A percentile compares a stretch with the other conserved stretches of the same genome.
Conservation (phyloP, 2,113 vertebrate species). For the Macaca fascicularis region T2T-MFA8v1.1 NC_088390.1:47479501-47480000, state of each 20-base stretch:
- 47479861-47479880: not conserved
- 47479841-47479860: not conserved
- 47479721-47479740: not conserved
- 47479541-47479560: not conserved
- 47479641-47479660: not conserved
- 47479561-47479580: not conserved
- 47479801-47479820: not conserved
- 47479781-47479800: not conserved
- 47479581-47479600: not conserved
- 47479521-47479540: not conserved
- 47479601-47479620: not conserved
- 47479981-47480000: not conserved
- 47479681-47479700: not conserved
- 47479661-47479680: not conserved
- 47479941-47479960: not conserved
- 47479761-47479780: not conserved
- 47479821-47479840: not conserved
- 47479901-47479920: not conserved
- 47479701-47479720: not conserved
- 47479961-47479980: not conserved
- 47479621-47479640: not conserved
- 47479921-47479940: not conserved
- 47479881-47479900: not conserved
- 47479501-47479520: not conserved
- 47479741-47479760: not conserved